These are phyloP conservation scores for Coenonympha arcania DNA, from an alignment of 2,888 invertebrate genomes.

Conservation along the genomic window DNA sequence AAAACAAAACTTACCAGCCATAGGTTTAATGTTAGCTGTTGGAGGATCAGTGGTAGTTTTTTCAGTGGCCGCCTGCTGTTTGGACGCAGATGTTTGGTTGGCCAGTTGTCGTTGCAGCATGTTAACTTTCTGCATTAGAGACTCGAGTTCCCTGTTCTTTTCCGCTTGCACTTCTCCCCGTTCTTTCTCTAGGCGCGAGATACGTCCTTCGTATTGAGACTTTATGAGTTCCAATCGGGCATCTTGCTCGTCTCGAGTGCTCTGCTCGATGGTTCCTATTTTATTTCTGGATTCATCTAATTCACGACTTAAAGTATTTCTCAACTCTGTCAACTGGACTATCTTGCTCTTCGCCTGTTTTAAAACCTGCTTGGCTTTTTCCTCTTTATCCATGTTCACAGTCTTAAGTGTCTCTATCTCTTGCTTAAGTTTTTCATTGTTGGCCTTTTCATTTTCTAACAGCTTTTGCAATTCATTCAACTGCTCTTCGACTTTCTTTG, in stretches of 20 bases:
- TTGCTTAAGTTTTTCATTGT: constrained; percentile 78
- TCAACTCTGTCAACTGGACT: constrained; percentile 80
- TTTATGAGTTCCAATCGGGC: constrained; percentile 76
- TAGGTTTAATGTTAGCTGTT: constrained; percentile 95
- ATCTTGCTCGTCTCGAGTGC: constrained; percentile 73
- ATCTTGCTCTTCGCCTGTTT: constrained; percentile 84
- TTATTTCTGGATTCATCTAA: constrained; percentile 70
- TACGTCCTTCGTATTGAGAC: constrained; percentile 79
- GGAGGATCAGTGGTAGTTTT: constrained; percentile 76
- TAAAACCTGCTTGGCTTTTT: constrained; percentile 78
- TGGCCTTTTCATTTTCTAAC: constrained; percentile 66
- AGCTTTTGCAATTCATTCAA: constrained; percentile 59
- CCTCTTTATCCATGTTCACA: constrained; percentile 76
- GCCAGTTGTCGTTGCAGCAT: constrained; percentile 81
- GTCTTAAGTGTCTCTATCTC: constrained; percentile 77
- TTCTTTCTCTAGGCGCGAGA: constrained; percentile 82
- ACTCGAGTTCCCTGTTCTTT: constrained; percentile 78
- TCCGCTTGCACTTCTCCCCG: constrained; percentile 77
- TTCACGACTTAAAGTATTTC: constrained; percentile 76
- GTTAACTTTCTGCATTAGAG: constrained; percentile 79
- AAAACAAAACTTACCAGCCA: constrained; percentile 81
- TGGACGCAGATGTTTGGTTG: constrained; percentile 79
- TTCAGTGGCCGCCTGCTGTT: constrained; percentile 73
- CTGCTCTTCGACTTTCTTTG: constrained; percentile 70
- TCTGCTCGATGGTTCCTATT: constrained; percentile 68